A percentile compares a stretch with the other conserved stretches of the same genome.
Evolutionary conservation across 35 echinoderm and acorn worm species (phyloP).

Genomic region (Stichopus chloronotus): DNA sequence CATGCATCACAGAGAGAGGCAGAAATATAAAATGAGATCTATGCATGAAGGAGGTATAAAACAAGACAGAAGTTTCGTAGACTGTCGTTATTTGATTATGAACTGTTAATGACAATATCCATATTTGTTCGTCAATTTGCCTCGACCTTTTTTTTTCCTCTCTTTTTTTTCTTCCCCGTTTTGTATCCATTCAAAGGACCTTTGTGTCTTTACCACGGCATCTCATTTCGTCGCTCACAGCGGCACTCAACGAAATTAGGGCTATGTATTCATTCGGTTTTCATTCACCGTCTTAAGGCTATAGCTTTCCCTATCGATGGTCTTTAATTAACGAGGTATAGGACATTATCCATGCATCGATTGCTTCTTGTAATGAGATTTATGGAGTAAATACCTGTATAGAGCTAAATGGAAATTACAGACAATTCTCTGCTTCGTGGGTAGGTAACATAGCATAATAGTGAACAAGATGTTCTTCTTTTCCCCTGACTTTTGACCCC

Average conservation of each 20-base stretch:
- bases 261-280: slow-evolving; percentile 62
- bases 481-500: background rate
- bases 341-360: slow-evolving; percentile 62
- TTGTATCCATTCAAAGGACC: slow-evolving; percentile 7
- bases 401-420: slow-evolving; percentile 34
- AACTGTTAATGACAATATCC: slow-evolving; percentile 60
- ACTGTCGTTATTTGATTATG: slow-evolving; percentile 41
- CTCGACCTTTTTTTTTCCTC: background rate
- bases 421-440: background rate
- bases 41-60: no score
- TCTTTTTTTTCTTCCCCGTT: no score
- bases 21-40: no score
- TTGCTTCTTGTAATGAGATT: slow-evolving; percentile 60
- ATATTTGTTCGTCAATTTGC: slow-evolving; percentile 58
- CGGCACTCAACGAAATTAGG: slow-evolving; percentile 63
- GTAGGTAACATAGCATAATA: background rate
- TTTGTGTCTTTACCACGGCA: background rate
- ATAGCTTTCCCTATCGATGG: slow-evolving; percentile 20
- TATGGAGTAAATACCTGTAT: slow-evolving; percentile 53
- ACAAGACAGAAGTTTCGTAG: background rate
- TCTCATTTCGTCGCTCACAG: slow-evolving; percentile 29
- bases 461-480: background rate
- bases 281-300: slow-evolving; percentile 49
- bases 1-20: no score
- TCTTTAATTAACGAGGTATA: slow-evolving; percentile 61